These are phyloP conservation scores for Rhabdophis nuchalis DNA, from an alignment of 2,797 vertebrate genomes.

Conservation along the genomic window DNA sequence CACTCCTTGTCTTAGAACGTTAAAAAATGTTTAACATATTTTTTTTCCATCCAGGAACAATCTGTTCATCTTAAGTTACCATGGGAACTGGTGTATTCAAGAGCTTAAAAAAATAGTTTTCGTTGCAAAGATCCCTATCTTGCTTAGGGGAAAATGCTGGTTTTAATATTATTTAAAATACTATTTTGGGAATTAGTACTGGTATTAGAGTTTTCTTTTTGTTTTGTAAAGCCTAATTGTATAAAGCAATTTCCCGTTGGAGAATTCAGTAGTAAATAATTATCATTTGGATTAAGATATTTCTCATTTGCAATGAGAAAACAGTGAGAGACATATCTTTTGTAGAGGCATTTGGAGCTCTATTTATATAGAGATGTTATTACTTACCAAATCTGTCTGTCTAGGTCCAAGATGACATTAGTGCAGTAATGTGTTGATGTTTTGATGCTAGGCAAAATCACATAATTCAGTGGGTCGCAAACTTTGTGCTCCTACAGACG, in stretches of 20 bases:
- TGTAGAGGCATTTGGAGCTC: not conserved
- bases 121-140: slow-evolving; percentile 61
- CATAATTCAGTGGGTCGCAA: not conserved
- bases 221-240: not conserved
- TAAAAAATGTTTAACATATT: slow-evolving; percentile 62
- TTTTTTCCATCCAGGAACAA: slow-evolving; percentile 64
- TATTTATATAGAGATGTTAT: not conserved
- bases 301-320: not conserved
- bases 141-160: slow-evolving; percentile 45
- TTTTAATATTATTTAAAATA: slow-evolving; percentile 12
- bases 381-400: not conserved
- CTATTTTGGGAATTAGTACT: not conserved
- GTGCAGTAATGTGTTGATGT: not conserved
- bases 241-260: not conserved
- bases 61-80: slow-evolving; percentile 66
- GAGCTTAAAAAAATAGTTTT: slow-evolving; percentile 22
- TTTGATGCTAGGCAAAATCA: not conserved
- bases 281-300: not conserved
- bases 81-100: slow-evolving; percentile 69
- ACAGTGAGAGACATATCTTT: not conserved
- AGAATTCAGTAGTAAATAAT: not conserved
- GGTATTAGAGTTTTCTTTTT: not conserved
- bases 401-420: not conserved
- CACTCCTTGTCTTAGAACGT: slow-evolving; percentile 33
- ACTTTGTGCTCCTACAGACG: not conserved